phyloP scores from a whole-genome alignment of 1,140 invertebrate species.

The Lepidurus packardi region DNA sequence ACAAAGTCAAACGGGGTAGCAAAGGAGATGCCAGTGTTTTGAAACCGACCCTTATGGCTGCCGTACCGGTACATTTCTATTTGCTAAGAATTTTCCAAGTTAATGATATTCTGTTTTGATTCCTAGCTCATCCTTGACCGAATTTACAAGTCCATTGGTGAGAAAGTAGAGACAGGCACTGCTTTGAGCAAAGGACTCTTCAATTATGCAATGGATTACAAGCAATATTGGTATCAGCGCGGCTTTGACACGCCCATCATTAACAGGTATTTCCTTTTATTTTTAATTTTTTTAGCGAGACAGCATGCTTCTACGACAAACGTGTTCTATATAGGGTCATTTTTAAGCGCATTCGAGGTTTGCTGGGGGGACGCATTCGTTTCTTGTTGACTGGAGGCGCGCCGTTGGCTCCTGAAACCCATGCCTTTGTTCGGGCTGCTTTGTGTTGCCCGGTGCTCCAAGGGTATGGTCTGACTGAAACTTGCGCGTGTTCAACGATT shows the following conservation, averaged over 20 bases:
- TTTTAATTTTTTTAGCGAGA: neutral
- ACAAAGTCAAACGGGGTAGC: conserved; percentile 88
- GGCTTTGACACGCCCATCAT: conserved; percentile 78
- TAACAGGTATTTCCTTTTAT: conserved; percentile 53
- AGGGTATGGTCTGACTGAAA: conserved; percentile 97
- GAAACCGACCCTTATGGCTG: conserved; percentile 86
- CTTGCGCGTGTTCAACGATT: conserved; percentile 84
- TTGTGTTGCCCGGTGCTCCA: conserved; percentile 84
- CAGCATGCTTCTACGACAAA: neutral
- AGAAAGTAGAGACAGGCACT: conserved; percentile 75
- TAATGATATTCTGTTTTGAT: conserved; percentile 35
- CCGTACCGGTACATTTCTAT: conserved; percentile 74
- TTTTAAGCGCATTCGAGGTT: conserved; percentile 67
- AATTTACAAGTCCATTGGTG: conserved; percentile 89
- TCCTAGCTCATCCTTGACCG: conserved; percentile 85
- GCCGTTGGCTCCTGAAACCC: conserved; percentile 90
- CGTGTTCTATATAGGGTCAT: conserved; percentile 52
- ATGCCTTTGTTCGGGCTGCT: conserved; percentile 88
- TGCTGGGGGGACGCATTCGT: conserved; percentile 80
- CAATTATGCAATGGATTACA: conserved; percentile 87
- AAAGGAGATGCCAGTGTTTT: conserved; percentile 85
- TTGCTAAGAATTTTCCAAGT: neutral
- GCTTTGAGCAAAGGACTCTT: conserved; percentile 71
- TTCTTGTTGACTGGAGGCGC: conserved; percentile 88
- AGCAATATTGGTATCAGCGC: conserved; percentile 71